phyloP scores from a whole-genome alignment of 2,113 vertebrate genomes.

The Chionomys nivalis region DNA sequence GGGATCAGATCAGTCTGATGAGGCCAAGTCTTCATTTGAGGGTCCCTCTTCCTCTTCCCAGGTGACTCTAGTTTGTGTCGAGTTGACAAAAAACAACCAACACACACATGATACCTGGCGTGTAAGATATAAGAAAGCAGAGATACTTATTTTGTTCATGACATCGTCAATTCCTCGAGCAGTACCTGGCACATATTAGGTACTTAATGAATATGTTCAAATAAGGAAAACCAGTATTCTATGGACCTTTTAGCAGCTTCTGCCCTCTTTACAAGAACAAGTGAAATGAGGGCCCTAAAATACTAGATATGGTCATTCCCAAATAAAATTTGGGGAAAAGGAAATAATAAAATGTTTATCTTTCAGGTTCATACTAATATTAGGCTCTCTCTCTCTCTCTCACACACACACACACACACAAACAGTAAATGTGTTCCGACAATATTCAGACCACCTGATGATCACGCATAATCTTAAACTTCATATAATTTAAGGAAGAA shows the following conservation, averaged over 20 bases:
- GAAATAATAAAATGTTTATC: background rate
- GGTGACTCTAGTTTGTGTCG: background rate
- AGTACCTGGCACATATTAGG: background rate
- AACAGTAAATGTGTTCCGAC: background rate
- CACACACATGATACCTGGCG: background rate
- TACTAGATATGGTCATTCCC: background rate
- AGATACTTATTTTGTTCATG: background rate
- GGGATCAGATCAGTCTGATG: background rate
- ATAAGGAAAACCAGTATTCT: background rate
- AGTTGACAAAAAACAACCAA: background rate
- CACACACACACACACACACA: no score
- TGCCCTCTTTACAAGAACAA: background rate
- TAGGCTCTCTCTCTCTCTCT: background rate
- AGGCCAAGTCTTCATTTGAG: background rate
- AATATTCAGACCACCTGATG: background rate
- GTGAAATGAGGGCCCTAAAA: background rate
- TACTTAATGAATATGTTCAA: slow-evolving; percentile 15
- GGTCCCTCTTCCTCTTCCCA: background rate
- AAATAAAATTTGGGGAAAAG: background rate
- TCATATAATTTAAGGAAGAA: background rate
- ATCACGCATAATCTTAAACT: background rate
- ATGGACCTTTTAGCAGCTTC: background rate
- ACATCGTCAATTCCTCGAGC: background rate
- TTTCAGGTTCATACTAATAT: background rate
- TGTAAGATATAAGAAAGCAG: background rate